Conservation (phyloP, 2,797 vertebrate genomes). For the Vireo griseus region DNA sequence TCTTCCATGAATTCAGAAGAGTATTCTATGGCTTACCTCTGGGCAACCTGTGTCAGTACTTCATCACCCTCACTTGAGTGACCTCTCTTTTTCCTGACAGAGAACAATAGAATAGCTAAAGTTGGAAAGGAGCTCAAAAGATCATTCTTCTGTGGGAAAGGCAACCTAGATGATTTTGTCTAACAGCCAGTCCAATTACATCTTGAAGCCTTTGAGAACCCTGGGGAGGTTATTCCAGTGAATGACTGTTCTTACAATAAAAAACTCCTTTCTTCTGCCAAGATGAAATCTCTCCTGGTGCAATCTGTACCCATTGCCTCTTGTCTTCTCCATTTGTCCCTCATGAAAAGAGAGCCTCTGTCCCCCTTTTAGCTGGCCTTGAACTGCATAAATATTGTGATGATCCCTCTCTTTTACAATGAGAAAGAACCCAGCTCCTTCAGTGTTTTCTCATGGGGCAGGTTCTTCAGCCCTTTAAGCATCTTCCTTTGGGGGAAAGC, state of each 20-base stretch:
- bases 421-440: not conserved
- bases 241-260: not conserved
- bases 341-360: not conserved
- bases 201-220: not conserved
- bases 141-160: not conserved
- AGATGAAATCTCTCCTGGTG: not conserved
- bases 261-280: not conserved
- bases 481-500: not conserved
- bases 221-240: not conserved
- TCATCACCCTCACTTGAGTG: not conserved
- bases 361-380: not conserved
- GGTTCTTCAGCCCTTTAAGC: not conserved
- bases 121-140: not conserved
- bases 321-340: not conserved
- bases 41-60: not conserved
- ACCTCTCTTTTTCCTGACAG: not conserved
- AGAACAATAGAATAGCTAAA: not conserved
- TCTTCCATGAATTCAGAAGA: not conserved
- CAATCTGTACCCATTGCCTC: not conserved
- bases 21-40: not conserved
- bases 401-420: not conserved
- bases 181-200: not conserved
- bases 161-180: not conserved
- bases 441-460: not conserved
- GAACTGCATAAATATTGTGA: not conserved